Evolutionary conservation across 2,113 vertebrate genomes (phyloP).

Genomic region (Theristicus caerulescens): DNA sequence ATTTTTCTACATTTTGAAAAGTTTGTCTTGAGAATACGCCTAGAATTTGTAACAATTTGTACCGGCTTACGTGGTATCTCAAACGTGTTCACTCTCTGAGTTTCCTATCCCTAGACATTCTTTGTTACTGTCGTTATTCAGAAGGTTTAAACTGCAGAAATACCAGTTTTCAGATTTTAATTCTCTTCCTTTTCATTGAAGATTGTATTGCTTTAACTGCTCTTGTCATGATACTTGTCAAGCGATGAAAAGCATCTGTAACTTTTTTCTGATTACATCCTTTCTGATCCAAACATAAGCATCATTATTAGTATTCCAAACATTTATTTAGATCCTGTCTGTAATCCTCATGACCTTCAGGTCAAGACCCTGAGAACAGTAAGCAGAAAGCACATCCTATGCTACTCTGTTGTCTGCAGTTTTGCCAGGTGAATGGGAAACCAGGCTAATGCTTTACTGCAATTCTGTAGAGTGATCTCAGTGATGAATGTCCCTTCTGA

Average conservation of each 20-base stretch:
- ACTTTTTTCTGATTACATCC: background rate
- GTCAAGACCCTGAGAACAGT: background rate
- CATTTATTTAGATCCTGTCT: background rate
- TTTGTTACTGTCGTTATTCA: background rate
- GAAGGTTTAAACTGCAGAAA: background rate
- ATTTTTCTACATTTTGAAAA: background rate
- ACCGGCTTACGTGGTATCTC: background rate
- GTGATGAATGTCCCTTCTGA: background rate
- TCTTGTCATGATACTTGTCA: background rate
- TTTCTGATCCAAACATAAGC: background rate
- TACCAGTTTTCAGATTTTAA: background rate
- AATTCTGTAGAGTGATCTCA: background rate
- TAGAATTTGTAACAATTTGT: background rate
- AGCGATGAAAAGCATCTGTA: background rate
- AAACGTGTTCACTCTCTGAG: background rate
- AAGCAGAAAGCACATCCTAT: background rate
- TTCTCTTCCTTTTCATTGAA: background rate
- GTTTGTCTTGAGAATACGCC: background rate
- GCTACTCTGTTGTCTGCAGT: background rate
- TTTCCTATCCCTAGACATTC: background rate
- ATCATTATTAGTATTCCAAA: background rate
- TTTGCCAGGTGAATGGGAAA: background rate
- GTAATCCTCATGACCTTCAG: background rate
- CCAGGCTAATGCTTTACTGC: background rate
- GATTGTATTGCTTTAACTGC: background rate